phyloP scores from a whole-genome alignment of 2,888 invertebrate species.

The Phlogophora meticulosa region DNA sequence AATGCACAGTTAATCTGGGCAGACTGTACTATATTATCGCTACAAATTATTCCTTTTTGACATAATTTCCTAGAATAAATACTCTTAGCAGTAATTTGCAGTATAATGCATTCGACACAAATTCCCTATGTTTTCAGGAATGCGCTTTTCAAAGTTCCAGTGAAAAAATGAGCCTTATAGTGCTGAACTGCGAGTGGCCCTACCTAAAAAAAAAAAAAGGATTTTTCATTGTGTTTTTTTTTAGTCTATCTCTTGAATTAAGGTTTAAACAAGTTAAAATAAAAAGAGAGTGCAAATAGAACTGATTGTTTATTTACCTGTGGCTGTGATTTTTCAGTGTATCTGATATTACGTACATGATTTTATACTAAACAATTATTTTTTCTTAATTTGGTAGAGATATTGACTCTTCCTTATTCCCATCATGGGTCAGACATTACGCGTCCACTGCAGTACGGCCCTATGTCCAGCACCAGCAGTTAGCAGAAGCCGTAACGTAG shows the following conservation, averaged over 20 bases:
- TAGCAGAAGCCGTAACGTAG: no score
- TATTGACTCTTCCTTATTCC: no score
- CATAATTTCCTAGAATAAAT: neutral
- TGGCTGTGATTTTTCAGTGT: neutral
- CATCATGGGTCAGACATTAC: no score
- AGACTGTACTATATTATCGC: no score
- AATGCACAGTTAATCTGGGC: no score
- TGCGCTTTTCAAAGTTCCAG: neutral
- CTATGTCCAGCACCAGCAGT: no score
- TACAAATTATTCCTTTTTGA: slow-evolving; percentile 9
- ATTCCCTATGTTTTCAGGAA: neutral
- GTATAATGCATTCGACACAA: slow-evolving; percentile 6
- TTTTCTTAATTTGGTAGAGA: no score
- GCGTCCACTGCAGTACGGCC: no score
- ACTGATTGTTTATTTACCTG: neutral
- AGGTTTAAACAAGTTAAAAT: neutral
- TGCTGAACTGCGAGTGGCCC: no score
- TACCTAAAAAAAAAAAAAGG: no score
- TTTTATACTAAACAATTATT: no score
- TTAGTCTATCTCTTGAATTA: neutral
- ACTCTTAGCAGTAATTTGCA: slow-evolving; percentile 1
- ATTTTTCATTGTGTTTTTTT: neutral
- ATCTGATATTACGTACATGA: no score
- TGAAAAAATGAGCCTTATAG: neutral
- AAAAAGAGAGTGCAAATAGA: neutral